Conservation (phyloP, 1,140 invertebrate genomes). For the Drosophila pandora region DNA sequence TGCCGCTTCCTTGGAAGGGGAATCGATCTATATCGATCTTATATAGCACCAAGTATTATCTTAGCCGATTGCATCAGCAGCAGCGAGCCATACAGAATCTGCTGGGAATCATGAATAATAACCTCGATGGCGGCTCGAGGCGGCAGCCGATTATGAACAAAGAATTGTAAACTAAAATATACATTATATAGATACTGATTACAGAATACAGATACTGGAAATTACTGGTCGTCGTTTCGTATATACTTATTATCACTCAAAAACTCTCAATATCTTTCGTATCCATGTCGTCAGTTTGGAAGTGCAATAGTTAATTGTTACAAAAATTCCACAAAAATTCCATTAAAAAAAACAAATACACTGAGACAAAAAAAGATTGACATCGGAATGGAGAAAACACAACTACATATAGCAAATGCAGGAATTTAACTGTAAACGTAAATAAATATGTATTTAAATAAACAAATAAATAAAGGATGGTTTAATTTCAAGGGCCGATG, state of each 20-base stretch:
- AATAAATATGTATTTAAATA: conserved; percentile 79
- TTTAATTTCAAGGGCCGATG: too few species aligned
- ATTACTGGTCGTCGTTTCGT: conserved; percentile 28
- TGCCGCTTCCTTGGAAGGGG: conserved; percentile 18
- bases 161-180: conserved; percentile 61
- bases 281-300: conserved; percentile 55
- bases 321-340: conserved; percentile 65
- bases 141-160: conserved; percentile 42
- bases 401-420: conserved; percentile 80
- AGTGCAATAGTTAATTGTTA: conserved; percentile 79
- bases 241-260: conserved; percentile 38
- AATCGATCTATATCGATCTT: conserved; percentile 6
- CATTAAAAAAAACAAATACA: conserved; percentile 27
- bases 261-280: conserved; percentile 48
- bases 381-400: conserved; percentile 43
- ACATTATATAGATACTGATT: conserved; percentile 61
- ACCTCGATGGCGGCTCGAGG: conserved; percentile 7
- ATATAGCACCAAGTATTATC: conserved; percentile 60
- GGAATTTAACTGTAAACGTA: conserved; percentile 80
- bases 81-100: conserved; percentile 38
- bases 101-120: conserved; percentile 7
- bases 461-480: conserved; percentile 59
- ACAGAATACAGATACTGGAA: conserved; percentile 39
- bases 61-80: conserved; percentile 24
- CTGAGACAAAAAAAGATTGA: conserved; percentile 22